phyloP scores from a whole-genome alignment of 30 jellyfish, hydroid and myxozoan species.

The Hydractinia echinata region DNA sequence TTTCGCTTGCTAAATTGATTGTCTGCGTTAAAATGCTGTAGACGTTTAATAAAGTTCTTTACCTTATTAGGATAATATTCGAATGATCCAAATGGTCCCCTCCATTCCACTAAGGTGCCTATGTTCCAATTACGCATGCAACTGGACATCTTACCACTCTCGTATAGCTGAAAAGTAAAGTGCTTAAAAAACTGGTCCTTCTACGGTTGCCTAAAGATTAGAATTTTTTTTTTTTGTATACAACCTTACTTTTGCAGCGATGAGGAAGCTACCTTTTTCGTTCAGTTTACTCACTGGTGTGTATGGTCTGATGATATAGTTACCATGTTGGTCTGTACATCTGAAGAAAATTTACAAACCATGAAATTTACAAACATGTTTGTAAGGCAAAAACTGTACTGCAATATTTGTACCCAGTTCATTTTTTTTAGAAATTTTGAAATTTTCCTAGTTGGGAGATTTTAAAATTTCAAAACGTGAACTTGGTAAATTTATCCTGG shows the following conservation, averaged over 20 bases:
- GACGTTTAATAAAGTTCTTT: background rate
- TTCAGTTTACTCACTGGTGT: conserved; percentile 43
- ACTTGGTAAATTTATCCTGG: too few species aligned
- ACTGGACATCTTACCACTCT: conserved; percentile 50
- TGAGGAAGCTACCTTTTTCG: conserved; percentile 34
- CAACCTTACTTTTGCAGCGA: conserved; percentile 48
- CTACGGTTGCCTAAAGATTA: background rate
- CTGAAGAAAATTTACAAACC: conserved; percentile 27
- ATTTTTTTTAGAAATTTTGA: background rate
- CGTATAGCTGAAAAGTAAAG: conserved; percentile 38
- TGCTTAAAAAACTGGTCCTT: background rate
- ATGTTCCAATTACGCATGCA: conserved; percentile 33
- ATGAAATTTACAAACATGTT: background rate
- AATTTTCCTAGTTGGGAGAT: too few species aligned
- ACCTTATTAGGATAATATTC: conserved; percentile 41
- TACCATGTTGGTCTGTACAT: conserved; percentile 31
- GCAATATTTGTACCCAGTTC: background rate
- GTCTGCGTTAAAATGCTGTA: too few species aligned
- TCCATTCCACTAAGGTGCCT: conserved; percentile 67
- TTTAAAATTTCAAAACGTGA: too few species aligned
- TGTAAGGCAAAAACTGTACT: conserved; percentile 5
- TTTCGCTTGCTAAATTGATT: too few species aligned
- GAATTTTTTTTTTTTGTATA: background rate
- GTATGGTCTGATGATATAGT: conserved; percentile 39
- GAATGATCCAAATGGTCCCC: conserved; percentile 83